These are phyloP conservation scores for Philopotamus ludificatus DNA, from an alignment of 1,140 invertebrate genomes.

Conservation along the genomic window DNA sequence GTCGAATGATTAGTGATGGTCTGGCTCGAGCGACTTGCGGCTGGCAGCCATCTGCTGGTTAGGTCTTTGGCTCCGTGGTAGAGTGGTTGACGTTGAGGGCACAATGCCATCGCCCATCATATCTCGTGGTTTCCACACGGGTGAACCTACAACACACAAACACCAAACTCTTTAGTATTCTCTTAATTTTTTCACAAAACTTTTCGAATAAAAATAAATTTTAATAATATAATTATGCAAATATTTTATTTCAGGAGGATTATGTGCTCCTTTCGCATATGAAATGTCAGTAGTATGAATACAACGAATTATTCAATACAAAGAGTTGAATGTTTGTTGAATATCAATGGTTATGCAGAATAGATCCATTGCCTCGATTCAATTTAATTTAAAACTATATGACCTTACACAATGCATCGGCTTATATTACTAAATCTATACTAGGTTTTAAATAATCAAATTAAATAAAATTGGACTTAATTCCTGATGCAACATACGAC, in stretches of 20 bases:
- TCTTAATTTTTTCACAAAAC: conserved; percentile 30
- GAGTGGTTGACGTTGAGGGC: conserved; percentile 47
- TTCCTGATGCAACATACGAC: neutral
- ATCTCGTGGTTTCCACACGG: conserved; percentile 88
- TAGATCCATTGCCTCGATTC: no score
- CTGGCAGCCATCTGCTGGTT: conserved; percentile 50
- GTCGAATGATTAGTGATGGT: conserved; percentile 45
- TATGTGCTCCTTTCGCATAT: no score
- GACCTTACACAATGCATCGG: no score
- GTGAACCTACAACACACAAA: conserved; percentile 76
- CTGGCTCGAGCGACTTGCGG: conserved; percentile 56
- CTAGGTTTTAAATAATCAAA: neutral
- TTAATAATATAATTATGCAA: no score
- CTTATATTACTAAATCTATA: neutral
- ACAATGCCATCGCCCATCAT: conserved; percentile 52
- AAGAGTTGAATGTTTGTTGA: conserved; percentile 61
- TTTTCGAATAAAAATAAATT: conserved; percentile 8
- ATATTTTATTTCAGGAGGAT: no score
- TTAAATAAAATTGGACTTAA: neutral
- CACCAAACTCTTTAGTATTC: conserved; percentile 56
- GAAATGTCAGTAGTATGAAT: no score
- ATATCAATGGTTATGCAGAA: conserved; percentile 47
- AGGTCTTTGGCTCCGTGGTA: conserved; percentile 54
- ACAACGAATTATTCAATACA: conserved; percentile 22
- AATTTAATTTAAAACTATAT: no score